phyloP scores from a whole-genome alignment of 1,140 invertebrate genomes.

The Druon quercuslanigerum region DNA sequence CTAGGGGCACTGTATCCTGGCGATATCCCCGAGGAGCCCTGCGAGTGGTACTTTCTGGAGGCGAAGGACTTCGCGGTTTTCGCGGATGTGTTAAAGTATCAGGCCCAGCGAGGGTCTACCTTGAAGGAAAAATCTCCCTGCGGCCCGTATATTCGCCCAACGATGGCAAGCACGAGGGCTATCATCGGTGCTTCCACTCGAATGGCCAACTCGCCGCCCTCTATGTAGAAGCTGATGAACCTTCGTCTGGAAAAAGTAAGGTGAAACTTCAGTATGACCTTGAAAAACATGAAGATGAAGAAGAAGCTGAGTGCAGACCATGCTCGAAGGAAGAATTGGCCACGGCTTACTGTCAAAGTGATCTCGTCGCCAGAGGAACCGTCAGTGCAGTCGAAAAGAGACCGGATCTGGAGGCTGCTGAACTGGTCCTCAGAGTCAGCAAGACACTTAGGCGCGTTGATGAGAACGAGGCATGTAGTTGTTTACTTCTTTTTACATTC shows the following conservation, averaged over 20 bases:
- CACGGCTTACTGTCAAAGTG: constrained; percentile 86
- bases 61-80: constrained; percentile 79
- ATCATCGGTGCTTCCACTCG: constrained; percentile 81
- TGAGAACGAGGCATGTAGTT: constrained; percentile 64
- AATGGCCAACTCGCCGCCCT: constrained; percentile 81
- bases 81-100: constrained; percentile 82
- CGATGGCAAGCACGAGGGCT: constrained; percentile 77
- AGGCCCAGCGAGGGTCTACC: constrained; percentile 80
- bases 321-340: constrained; percentile 85
- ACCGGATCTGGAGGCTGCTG: constrained; percentile 80
- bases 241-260: constrained; percentile 59
- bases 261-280: constrained; percentile 83
- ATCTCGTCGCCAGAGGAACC: constrained; percentile 84
- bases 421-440: constrained; percentile 81
- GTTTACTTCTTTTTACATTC: constrained; percentile 1
- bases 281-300: constrained; percentile 73
- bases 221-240: constrained; percentile 81
- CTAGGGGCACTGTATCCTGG: constrained; percentile 83
- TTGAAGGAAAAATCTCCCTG: constrained; percentile 81
- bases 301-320: constrained; percentile 82
- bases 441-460: constrained; percentile 79
- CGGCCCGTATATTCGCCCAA: constrained; percentile 80
- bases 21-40: constrained; percentile 85
- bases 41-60: constrained; percentile 80
- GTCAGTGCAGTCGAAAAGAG: constrained; percentile 81